Conservation (phyloP, 1,140 invertebrate genomes). For the Contarinia nasturtii region DNA sequence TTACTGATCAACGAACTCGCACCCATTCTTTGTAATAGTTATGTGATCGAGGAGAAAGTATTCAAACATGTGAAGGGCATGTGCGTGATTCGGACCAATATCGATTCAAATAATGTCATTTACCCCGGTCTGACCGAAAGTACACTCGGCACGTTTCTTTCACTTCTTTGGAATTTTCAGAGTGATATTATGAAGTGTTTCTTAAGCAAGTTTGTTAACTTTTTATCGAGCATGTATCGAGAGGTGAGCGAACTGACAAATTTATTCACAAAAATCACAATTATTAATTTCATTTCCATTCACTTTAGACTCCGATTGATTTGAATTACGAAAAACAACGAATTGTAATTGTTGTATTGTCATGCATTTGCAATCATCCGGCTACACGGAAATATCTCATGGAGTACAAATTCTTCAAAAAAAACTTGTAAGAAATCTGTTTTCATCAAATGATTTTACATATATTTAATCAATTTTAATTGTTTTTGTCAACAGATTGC, state of each 20-base stretch:
- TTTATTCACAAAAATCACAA: background rate
- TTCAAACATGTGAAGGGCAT: slow-evolving; percentile 27
- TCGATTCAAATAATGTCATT: slow-evolving; percentile 2
- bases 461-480: background rate
- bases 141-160: slow-evolving; percentile 16
- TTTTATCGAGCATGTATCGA: slow-evolving; percentile 34
- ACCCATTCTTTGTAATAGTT: slow-evolving; percentile 30
- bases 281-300: background rate
- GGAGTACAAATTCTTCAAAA: slow-evolving; percentile 20
- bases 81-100: slow-evolving; percentile 3
- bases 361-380: slow-evolving; percentile 25
- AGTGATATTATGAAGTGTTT: slow-evolving; percentile 41
- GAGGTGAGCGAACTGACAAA: background rate
- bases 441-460: background rate
- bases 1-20: slow-evolving; percentile 34
- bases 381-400: slow-evolving; percentile 17
- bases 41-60: slow-evolving; percentile 33
- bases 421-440: slow-evolving; percentile 27
- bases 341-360: slow-evolving; percentile 28
- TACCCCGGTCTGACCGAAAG: slow-evolving; percentile 12
- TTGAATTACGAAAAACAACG: slow-evolving; percentile 38
- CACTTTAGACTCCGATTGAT: slow-evolving; percentile 30
- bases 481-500: slow-evolving; percentile 10
- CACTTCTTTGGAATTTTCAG: slow-evolving; percentile 45
- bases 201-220: slow-evolving; percentile 35